Percentiles rank a stretch among this genome's conserved stretches.
Conservation (phyloP, 2,113 vertebrate species). For the Xyrauchen texanus region DNA sequence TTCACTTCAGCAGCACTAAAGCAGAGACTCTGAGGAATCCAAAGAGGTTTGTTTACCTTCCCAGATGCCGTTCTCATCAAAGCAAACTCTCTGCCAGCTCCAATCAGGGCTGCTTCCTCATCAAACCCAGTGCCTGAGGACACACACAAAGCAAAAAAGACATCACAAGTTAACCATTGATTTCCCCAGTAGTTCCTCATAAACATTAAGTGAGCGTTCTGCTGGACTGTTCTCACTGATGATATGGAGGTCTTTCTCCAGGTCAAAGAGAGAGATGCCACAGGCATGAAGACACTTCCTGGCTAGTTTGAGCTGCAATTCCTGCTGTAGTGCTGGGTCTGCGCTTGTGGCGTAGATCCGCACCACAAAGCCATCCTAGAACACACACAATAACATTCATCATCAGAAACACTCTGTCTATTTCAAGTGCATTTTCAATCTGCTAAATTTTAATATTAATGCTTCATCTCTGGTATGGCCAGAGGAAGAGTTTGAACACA, state of each 20-base stretch:
- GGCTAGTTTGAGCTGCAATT: conserved; percentile 96
- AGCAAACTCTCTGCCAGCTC: conserved; percentile 97
- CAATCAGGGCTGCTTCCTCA: conserved; percentile 93
- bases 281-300: conserved; percentile 98
- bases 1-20: too few relatives aligned
- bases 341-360: conserved; percentile 95
- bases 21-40: too few relatives aligned
- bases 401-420: not conserved
- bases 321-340: conserved; percentile 93
- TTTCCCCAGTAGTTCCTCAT: not conserved
- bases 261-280: conserved; percentile 95
- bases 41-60: conserved; percentile 79
- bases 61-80: conserved; percentile 97
- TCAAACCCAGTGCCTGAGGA: conserved; percentile 94
- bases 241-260: conserved; percentile 98
- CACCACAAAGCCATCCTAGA: conserved; percentile 96
- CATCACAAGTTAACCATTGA: not conserved
- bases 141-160: not conserved
- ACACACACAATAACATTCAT: conserved; percentile 16
- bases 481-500: not conserved
- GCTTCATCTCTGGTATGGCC: not conserved
- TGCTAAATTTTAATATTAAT: not conserved
- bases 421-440: not conserved
- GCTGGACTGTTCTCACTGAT: conserved; percentile 83
- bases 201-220: not conserved